Conservation (phyloP, 92 coral and sea anemone genomes). For the Phymanthus crucifer region DNA sequence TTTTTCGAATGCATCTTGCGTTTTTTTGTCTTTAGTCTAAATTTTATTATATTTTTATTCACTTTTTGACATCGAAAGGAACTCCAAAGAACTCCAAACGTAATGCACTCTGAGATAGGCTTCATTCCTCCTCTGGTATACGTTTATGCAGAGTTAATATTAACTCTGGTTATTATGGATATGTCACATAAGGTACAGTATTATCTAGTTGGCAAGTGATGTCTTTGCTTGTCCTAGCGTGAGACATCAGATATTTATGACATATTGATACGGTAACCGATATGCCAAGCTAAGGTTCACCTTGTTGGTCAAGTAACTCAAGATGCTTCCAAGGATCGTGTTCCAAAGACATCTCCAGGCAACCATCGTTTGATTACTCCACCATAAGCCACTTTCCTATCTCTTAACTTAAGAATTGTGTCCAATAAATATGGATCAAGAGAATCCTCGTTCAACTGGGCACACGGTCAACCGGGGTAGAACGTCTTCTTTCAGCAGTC, state of each 20-base stretch:
- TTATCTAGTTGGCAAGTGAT: neutral
- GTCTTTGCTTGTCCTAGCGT: neutral
- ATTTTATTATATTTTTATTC: too few relatives aligned
- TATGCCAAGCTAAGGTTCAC: neutral
- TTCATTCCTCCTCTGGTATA: too few relatives aligned
- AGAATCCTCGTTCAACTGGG: slow-evolving; percentile 14
- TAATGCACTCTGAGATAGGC: too few relatives aligned
- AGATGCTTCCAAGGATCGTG: slow-evolving; percentile 5
- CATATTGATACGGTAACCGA: neutral
- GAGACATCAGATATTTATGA: neutral
- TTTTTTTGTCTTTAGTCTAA: too few relatives aligned
- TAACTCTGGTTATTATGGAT: too few relatives aligned
- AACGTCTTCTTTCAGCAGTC: slow-evolving; percentile 36
- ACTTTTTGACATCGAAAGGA: too few relatives aligned
- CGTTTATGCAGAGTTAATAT: too few relatives aligned
- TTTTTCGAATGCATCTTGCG: too few relatives aligned
- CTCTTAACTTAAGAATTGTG: neutral
- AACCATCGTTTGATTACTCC: neutral
- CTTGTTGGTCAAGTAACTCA: neutral
- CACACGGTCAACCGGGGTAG: slow-evolving; percentile 13
- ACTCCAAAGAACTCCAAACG: too few relatives aligned
- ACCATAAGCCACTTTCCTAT: neutral
- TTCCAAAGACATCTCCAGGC: neutral
- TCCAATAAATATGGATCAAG: slow-evolving; percentile 8
- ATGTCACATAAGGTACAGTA: neutral